phyloP scores from a whole-genome alignment of 2,888 invertebrate genomes.

The Lymantria monacha region DNA sequence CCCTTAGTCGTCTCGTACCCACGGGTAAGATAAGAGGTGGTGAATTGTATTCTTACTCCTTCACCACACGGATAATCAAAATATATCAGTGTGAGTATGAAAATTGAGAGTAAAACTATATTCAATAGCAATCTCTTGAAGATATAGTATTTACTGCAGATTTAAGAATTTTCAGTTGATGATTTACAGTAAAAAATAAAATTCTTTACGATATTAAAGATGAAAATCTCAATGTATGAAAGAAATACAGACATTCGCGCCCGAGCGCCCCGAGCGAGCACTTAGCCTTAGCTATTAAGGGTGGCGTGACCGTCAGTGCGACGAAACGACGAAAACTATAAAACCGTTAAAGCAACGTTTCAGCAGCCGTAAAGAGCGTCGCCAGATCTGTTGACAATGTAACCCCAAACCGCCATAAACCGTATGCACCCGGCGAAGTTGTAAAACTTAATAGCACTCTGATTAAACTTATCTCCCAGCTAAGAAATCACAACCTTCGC shows the following conservation, averaged over 20 bases:
- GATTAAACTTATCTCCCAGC: constrained; percentile 77
- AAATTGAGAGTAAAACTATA: too few relatives aligned
- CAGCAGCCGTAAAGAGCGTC: constrained; percentile 80
- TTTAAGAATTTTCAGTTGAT: too few relatives aligned
- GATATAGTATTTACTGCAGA: too few relatives aligned
- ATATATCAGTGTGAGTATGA: too few relatives aligned
- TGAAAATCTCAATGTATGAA: constrained; percentile 70
- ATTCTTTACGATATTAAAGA: constrained; percentile 66
- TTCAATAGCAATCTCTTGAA: too few relatives aligned
- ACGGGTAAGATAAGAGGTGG: too few relatives aligned
- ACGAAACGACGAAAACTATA: constrained; percentile 80
- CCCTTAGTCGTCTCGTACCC: too few relatives aligned
- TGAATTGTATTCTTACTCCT: too few relatives aligned
- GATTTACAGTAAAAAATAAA: constrained; percentile 49
- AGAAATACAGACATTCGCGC: constrained; percentile 74
- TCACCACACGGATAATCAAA: too few relatives aligned
- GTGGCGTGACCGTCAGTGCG: constrained; percentile 75
- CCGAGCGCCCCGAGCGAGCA: constrained; percentile 75
- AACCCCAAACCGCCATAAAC: constrained; percentile 75
- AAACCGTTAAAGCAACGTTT: constrained; percentile 82
- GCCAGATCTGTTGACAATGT: constrained; percentile 82
- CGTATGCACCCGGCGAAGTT: constrained; percentile 76
- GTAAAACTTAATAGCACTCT: constrained; percentile 79
- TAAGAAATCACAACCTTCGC: constrained; percentile 64
- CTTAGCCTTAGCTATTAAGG: constrained; percentile 79